Conservation (phyloP, 2,113 vertebrate genomes). For the Spilogale gracilis region DNA sequence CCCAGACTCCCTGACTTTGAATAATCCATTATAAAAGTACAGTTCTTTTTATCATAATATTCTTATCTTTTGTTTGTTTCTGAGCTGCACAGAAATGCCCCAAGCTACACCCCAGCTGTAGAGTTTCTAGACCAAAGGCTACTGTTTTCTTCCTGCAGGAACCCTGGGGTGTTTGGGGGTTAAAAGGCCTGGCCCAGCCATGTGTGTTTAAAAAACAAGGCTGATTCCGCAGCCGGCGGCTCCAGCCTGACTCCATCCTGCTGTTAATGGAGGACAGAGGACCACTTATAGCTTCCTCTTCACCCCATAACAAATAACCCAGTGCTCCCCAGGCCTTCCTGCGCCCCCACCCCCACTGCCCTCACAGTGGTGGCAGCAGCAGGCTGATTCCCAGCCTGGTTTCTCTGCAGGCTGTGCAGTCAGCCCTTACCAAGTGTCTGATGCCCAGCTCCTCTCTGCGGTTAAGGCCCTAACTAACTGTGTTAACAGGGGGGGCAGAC, state of each 20-base stretch:
- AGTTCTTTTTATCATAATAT: conserved; percentile 75
- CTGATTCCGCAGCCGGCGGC: conserved; percentile 84
- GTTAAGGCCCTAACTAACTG: conserved; percentile 52
- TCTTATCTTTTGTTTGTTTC: conserved; percentile 85
- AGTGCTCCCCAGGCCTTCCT: conserved; percentile 89
- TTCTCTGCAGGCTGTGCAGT: conserved; percentile 32
- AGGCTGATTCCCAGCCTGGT: conserved; percentile 40
- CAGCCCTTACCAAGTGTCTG: background rate
- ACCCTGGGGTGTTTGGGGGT: conserved; percentile 81
- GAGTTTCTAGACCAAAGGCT: conserved; percentile 83
- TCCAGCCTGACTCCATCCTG: conserved; percentile 89
- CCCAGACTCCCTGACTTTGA: conserved; percentile 68
- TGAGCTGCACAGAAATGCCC: conserved; percentile 79
- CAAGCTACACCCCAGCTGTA: conserved; percentile 74
- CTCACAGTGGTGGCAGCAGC: conserved; percentile 37
- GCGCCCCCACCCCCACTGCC: conserved; percentile 81
- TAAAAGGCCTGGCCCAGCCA: conserved; percentile 80
- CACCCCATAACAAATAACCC: conserved; percentile 89
- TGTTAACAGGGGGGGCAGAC: background rate
- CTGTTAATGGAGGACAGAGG: conserved; percentile 89
- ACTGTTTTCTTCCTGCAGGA: conserved; percentile 83
- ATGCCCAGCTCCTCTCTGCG: conserved; percentile 3
- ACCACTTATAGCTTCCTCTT: conserved; percentile 89
- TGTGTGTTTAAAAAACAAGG: conserved; percentile 85
- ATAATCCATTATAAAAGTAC: conserved; percentile 77